phyloP scores from a whole-genome alignment of 2,888 invertebrate species.

The Leptinotarsa haldemani region DNA sequence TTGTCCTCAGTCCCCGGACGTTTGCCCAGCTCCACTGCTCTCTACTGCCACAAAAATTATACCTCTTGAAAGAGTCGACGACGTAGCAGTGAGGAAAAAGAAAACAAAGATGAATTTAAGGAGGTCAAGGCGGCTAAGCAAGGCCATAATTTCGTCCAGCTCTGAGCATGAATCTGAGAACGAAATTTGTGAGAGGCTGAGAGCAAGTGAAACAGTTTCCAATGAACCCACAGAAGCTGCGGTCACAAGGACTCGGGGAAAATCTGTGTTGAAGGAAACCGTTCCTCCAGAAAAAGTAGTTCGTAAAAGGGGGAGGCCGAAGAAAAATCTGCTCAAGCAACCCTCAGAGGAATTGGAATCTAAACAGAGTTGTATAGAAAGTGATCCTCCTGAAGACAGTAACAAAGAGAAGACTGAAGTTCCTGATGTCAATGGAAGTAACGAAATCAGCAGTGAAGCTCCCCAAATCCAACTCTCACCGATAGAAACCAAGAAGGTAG shows the following conservation, averaged over 20 bases:
- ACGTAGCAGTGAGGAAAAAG: constrained; percentile 34
- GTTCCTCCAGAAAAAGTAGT: not conserved
- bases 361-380: not conserved
- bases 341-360: not conserved
- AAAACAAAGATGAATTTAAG: not conserved
- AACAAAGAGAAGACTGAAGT: not conserved
- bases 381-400: not conserved
- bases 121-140: constrained; percentile 3
- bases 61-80: not conserved
- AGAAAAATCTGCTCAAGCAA: not conserved
- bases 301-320: constrained; percentile 7
- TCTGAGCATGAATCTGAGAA: not conserved
- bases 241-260: too few relatives aligned
- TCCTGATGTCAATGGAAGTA: not conserved
- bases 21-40: not conserved
- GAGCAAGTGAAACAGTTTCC: not conserved
- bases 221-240: not conserved
- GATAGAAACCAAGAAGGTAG: not conserved
- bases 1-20: constrained; percentile 5
- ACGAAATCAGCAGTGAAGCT: not conserved
- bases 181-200: not conserved
- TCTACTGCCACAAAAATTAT: not conserved
- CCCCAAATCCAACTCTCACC: not conserved
- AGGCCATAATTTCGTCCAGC: not conserved
- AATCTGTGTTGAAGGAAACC: not conserved